Conservation (phyloP, 1,140 invertebrate species). For the Drosophila funebris region DNA sequence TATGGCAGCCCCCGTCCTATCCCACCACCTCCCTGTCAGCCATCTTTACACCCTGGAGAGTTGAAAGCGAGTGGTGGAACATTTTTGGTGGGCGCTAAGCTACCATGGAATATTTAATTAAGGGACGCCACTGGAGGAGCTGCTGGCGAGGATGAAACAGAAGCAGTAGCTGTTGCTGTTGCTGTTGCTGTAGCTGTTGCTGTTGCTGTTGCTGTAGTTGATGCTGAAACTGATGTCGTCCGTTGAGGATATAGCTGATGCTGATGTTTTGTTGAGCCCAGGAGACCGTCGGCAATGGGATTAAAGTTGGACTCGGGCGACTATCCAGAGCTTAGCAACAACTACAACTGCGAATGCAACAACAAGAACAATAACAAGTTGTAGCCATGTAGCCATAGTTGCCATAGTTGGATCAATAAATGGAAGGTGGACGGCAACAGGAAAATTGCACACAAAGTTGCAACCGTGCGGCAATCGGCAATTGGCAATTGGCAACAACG, state of each 20-base stretch:
- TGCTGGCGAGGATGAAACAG: background rate
- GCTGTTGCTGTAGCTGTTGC: too few species aligned
- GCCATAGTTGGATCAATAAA: constrained; percentile 51
- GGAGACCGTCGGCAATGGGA: constrained; percentile 20
- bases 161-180: too few species aligned
- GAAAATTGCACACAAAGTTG: constrained; percentile 12
- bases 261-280: constrained; percentile 32
- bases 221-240: background rate
- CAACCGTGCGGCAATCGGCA: constrained; percentile 15
- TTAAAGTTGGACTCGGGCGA: constrained; percentile 8
- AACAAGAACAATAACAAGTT: background rate
- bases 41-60: background rate
- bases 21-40: background rate
- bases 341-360: constrained; percentile 11
- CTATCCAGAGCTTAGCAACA: constrained; percentile 28
- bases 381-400: constrained; percentile 53
- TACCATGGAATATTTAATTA: constrained; percentile 48
- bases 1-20: background rate
- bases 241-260: background rate
- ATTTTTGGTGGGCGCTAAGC: constrained; percentile 23
- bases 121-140: background rate
- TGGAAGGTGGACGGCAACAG: background rate
- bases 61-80: constrained; percentile 19
- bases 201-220: too few species aligned
- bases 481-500: constrained; percentile 23